A percentile compares a stretch with the other conserved stretches of the same genome.
These are phyloP conservation scores for Acanthococcus lagerstroemiae DNA, from an alignment of 2,888 invertebrate species.

Conservation along the genomic window DNA sequence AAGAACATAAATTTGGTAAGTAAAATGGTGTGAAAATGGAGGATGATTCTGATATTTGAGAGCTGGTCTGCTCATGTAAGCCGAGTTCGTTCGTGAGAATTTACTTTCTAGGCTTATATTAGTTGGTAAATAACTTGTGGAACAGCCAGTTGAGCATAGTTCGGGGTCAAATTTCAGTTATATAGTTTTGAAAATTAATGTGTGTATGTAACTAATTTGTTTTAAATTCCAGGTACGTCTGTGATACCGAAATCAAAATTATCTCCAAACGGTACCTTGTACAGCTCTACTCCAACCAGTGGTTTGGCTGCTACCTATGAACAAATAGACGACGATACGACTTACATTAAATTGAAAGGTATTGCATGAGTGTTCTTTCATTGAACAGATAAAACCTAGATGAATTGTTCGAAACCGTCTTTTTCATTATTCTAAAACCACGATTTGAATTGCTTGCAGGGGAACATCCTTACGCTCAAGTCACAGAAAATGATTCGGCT, in stretches of 20 bases:
- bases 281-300: not conserved
- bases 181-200: too few species aligned
- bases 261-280: not conserved
- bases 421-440: not conserved
- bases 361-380: too few species aligned
- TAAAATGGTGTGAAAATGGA: too few species aligned
- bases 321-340: slow-evolving; percentile 18
- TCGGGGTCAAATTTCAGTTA: too few species aligned
- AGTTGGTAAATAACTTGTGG: too few species aligned
- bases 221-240: not conserved
- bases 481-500: slow-evolving; percentile 33
- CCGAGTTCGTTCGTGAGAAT: too few species aligned
- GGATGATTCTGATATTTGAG: slow-evolving; percentile 43
- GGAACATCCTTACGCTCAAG: slow-evolving; percentile 42
- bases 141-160: too few species aligned
- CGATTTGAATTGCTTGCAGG: slow-evolving; percentile 31
- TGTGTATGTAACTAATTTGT: not conserved
- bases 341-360: slow-evolving; percentile 18
- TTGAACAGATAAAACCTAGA: too few species aligned
- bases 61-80: not conserved
- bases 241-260: slow-evolving; percentile 2
- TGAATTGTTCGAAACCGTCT: too few species aligned
- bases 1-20: slow-evolving; percentile 44
- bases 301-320: slow-evolving; percentile 20
- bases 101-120: too few species aligned